Percentiles rank a stretch among this genome's conserved stretches.
phyloP scores from a whole-genome alignment of 2,113 vertebrate species.

The Lucifuga dentata region DNA sequence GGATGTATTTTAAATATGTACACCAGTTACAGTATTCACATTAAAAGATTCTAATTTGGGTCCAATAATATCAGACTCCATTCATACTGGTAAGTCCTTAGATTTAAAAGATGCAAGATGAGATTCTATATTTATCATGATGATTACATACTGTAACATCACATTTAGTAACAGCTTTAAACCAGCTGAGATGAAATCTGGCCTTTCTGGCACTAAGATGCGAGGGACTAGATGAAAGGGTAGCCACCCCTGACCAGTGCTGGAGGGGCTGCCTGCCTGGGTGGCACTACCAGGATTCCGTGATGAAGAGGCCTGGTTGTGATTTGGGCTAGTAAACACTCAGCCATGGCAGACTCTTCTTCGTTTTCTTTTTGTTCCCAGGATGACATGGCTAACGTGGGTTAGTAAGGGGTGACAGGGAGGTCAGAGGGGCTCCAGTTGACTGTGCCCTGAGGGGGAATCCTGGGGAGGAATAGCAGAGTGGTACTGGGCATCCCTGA shows the following conservation, averaged over 20 bases:
- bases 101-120: not conserved
- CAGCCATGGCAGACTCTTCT: conserved; percentile 67
- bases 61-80: not conserved
- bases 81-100: not conserved
- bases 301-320: conserved; percentile 75
- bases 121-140: too few species aligned
- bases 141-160: conserved; percentile 7
- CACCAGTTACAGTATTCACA: not conserved
- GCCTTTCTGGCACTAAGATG: conserved; percentile 10
- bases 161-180: not conserved
- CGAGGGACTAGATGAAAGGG: conserved; percentile 65
- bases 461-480: conserved; percentile 70
- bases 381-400: conserved; percentile 67
- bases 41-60: not conserved
- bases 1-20: too few species aligned
- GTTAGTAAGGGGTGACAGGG: conserved; percentile 71
- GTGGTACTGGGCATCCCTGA: conserved; percentile 58
- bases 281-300: conserved; percentile 69
- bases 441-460: conserved; percentile 74
- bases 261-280: conserved; percentile 68
- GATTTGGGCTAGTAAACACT: conserved; percentile 74
- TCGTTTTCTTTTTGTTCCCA: conserved; percentile 60
- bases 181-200: not conserved
- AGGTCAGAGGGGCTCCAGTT: conserved; percentile 80
- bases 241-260: conserved; percentile 43